Conservation (phyloP, 2,113 vertebrate genomes). For the Benitochromis conjunctus region DNA sequence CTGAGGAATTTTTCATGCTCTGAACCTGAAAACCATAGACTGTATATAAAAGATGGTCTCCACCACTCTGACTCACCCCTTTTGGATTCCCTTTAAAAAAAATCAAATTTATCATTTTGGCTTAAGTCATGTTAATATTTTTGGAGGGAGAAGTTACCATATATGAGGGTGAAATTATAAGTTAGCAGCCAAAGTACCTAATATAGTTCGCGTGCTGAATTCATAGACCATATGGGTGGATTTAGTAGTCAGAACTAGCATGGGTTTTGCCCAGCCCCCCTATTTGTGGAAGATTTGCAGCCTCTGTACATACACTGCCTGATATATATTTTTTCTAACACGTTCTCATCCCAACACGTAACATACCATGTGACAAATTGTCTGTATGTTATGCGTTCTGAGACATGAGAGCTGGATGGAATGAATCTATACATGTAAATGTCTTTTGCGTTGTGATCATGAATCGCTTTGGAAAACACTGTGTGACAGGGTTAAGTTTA, state of each 20-base stretch:
- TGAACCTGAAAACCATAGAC: neutral
- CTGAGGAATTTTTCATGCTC: neutral
- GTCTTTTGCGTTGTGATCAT: too few species aligned
- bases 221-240: neutral
- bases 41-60: neutral
- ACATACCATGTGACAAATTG: too few species aligned
- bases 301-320: neutral
- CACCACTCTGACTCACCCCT: rapidly evolving
- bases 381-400: too few species aligned
- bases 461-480: too few species aligned
- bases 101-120: neutral
- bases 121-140: neutral
- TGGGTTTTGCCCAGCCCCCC: neutral
- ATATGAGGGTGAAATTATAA: neutral
- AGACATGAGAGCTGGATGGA: too few species aligned
- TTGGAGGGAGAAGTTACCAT: neutral
- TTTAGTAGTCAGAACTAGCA: neutral
- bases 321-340: too few species aligned
- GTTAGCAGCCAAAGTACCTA: neutral
- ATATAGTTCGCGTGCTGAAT: neutral
- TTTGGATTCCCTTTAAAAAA: neutral
- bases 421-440: too few species aligned
- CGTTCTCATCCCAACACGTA: too few species aligned
- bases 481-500: too few species aligned
- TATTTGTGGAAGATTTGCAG: neutral